phyloP scores from a whole-genome alignment of 2,113 vertebrate genomes.

The Capreolus pygargus region DNA sequence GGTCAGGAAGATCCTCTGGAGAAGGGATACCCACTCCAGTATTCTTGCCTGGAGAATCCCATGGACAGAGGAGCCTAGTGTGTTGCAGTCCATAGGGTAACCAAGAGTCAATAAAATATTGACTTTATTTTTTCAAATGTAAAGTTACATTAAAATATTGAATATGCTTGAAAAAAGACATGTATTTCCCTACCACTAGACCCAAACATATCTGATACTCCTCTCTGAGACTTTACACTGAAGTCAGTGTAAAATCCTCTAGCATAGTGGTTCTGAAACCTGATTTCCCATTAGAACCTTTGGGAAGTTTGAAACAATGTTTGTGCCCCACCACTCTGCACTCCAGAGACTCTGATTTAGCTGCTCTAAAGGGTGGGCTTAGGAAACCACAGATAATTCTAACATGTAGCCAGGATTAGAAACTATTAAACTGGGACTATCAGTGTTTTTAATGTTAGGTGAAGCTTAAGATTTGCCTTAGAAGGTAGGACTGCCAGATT shows the following conservation, averaged over 20 bases:
- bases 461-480: neutral
- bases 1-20: neutral
- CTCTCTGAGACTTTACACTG: neutral
- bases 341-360: neutral
- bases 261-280: neutral
- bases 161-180: neutral
- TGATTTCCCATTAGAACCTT: neutral
- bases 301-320: neutral
- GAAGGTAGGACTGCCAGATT: neutral
- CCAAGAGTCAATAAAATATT: neutral
- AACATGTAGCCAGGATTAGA: neutral
- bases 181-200: neutral
- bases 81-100: neutral
- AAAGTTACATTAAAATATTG: conserved; percentile 20
- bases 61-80: neutral
- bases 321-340: neutral
- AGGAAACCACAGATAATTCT: neutral
- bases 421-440: neutral
- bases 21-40: neutral
- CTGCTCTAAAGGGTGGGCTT: neutral
- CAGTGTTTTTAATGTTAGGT: conserved; percentile 12
- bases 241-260: neutral
- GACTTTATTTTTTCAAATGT: neutral
- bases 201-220: neutral
- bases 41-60: neutral